These are phyloP conservation scores for Cepaea hortensis DNA, from an alignment of 2,888 invertebrate species.

Conservation along the genomic window DNA sequence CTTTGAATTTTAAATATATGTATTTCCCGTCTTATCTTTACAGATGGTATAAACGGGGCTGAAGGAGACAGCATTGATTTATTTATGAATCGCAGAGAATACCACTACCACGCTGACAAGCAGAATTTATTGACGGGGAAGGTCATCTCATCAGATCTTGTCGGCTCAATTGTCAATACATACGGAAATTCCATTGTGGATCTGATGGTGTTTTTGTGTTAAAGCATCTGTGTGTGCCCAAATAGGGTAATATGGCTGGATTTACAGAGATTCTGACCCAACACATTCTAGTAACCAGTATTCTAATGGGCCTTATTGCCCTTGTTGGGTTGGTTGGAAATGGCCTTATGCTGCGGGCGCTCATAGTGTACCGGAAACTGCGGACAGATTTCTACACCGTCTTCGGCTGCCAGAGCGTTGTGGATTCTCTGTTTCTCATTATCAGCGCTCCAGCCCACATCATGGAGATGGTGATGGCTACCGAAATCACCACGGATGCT, in stretches of 20 bases:
- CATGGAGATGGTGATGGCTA: constrained; percentile 56
- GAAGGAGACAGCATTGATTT: background rate
- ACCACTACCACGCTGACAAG: background rate
- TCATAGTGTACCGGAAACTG: constrained; percentile 58
- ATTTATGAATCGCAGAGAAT: background rate
- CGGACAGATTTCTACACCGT: constrained; percentile 64
- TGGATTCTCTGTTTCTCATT: constrained; percentile 61
- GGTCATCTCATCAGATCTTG: background rate
- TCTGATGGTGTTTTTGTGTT: background rate
- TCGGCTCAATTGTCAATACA: background rate
- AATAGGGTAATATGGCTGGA: background rate
- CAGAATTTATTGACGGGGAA: background rate
- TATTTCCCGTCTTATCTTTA: background rate
- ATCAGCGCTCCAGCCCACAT: constrained; percentile 65
- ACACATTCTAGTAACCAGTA: constrained; percentile 59
- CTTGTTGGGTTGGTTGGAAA: constrained; percentile 67
- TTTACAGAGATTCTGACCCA: constrained; percentile 41
- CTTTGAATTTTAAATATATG: background rate
- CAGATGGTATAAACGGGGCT: background rate
- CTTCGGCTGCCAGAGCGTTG: constrained; percentile 62
- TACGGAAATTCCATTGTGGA: background rate
- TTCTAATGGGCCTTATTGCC: constrained; percentile 63
- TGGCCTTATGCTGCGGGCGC: constrained; percentile 62
- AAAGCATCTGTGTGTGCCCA: background rate
- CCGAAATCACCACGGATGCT: constrained; percentile 50